Base-by-base conservation (phyloP, 2,888 invertebrate species). In the Mimumesa dahlbomi region DNA sequence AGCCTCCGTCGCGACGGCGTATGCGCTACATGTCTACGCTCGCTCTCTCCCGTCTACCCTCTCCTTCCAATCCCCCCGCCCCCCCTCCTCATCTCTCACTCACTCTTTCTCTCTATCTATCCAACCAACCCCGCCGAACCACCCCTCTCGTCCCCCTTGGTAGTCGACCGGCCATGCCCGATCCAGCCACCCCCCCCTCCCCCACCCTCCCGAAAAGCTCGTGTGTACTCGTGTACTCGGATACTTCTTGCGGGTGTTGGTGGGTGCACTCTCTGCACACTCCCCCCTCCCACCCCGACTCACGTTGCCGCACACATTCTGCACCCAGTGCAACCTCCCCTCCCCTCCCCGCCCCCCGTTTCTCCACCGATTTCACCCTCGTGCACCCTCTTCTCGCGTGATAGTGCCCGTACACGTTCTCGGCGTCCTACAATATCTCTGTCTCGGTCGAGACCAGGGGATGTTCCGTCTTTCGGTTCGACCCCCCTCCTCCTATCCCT, bases 1-100 rank as follows among this genome's bases (percentile, higher is more conserved):
- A 88, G 88, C 88, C 88, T 87, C 88, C 88, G 89, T 87, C 88
- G 89, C 88, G 88, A 87, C 88, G 88, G 86, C 84, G 85, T 87
- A 85, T 88, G 85, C 87, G 86, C 86, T 87, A 85, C 85, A 84
- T 84, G 85, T 85, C 84, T 85, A 82, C 79, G 73, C 81, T 78
- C 78, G 75, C 79, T 74, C 75, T 66, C 73, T 66, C 61, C 75
- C 61, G 50, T 70, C 52, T 38, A 56, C 45, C 59, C 53, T 31
- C 56, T 52, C 64, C 58, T 45, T 36, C 62, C 34, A 31, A 42
- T 68, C 18, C 38, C 36, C 19, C 42, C 50, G n/a, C 56, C 52
- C 40, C 25, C 50, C 31, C 34, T 38, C 52, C 21, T 52, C 49
- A 56, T 45, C 40, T 62, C 31, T 42, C 53, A 34, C 29, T 22